A percentile compares a stretch with the other conserved stretches of the same genome.
Evolutionary conservation across 2,888 invertebrate species (phyloP).

Genomic region (Augiades crinisus): DNA sequence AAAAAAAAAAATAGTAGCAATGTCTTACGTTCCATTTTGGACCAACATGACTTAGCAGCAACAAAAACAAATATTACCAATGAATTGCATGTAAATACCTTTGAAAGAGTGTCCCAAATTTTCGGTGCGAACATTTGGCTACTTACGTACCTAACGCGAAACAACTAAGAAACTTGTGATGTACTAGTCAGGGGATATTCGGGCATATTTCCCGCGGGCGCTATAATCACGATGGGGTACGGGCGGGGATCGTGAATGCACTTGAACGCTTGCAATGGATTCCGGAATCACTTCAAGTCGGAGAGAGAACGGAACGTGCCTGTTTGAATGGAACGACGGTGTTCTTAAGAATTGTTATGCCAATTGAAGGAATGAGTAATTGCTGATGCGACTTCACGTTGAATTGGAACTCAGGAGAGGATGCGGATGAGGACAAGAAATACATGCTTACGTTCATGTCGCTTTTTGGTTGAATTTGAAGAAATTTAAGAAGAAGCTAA

Average conservation of each 20-base stretch:
- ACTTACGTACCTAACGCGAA: not conserved
- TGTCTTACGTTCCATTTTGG: no score
- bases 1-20: no score
- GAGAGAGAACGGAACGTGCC: slow-evolving; percentile 18
- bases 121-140: not conserved
- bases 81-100: no score
- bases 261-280: slow-evolving; percentile 13
- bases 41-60: no score
- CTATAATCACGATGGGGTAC: slow-evolving; percentile 13
- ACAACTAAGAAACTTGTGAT: slow-evolving; percentile 20
- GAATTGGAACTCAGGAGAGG: not conserved
- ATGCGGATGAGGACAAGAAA: no score
- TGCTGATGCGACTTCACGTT: slow-evolving; percentile 13
- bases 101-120: not conserved
- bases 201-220: slow-evolving; percentile 21
- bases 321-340: slow-evolving; percentile 5
- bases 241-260: not conserved
- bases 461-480: no score
- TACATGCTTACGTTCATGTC: no score
- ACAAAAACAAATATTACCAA: no score
- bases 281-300: slow-evolving; percentile 9
- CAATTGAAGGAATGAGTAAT: slow-evolving; percentile 11
- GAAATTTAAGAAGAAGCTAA: no score
- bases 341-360: slow-evolving; percentile 2
- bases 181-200: slow-evolving; percentile 13